Conservation (phyloP, 2,888 invertebrate species). For the Limenitis arthemis region DNA sequence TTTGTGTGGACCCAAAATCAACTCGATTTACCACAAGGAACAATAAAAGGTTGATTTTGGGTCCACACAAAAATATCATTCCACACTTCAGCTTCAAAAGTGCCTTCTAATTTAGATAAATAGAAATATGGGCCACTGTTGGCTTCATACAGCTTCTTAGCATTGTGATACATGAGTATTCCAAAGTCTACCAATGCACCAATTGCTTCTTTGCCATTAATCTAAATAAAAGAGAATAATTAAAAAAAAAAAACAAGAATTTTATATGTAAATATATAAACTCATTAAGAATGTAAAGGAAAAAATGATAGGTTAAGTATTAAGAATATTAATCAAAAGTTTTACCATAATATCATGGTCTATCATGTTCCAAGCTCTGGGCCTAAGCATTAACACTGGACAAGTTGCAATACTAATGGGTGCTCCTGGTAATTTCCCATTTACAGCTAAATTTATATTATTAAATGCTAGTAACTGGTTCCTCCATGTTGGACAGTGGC, state of each 20-base stretch:
- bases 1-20: too few relatives aligned
- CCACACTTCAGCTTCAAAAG: slow-evolving; percentile 77
- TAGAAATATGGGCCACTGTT: slow-evolving; percentile 79
- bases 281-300: too few relatives aligned
- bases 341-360: slow-evolving; percentile 74
- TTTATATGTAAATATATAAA: too few relatives aligned
- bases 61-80: slow-evolving; percentile 78
- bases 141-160: slow-evolving; percentile 59
- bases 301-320: too few relatives aligned
- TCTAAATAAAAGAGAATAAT: slow-evolving; percentile 42
- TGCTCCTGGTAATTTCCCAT: slow-evolving; percentile 61
- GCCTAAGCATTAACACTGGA: slow-evolving; percentile 77
- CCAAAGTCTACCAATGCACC: slow-evolving; percentile 81
- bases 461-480: slow-evolving; percentile 76
- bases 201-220: slow-evolving; percentile 73
- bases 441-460: slow-evolving; percentile 72
- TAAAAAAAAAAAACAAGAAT: too few relatives aligned
- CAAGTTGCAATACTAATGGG: slow-evolving; percentile 63
- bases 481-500: slow-evolving; percentile 80
- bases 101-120: slow-evolving; percentile 78
- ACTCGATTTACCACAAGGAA: too few relatives aligned
- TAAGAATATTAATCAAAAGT: neutral
- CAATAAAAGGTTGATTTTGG: slow-evolving; percentile 68
- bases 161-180: slow-evolving; percentile 77
- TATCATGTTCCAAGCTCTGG: slow-evolving; percentile 82